Evolutionary conservation across 2,113 vertebrate species (phyloP).

Genomic region (Todiramphus chloris): DNA sequence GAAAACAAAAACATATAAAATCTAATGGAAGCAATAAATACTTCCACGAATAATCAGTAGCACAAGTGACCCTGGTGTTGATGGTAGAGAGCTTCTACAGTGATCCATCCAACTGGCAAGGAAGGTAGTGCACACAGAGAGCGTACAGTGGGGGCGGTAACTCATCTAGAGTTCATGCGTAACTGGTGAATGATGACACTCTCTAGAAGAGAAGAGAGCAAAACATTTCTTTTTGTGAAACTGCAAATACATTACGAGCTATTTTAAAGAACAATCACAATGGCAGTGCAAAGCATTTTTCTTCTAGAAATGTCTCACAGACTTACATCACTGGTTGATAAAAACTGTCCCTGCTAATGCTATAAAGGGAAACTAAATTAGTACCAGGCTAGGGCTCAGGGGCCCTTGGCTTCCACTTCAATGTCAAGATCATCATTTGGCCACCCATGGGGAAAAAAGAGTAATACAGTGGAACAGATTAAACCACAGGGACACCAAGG

Average conservation of each 20-base stretch:
- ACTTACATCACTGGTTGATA: not conserved
- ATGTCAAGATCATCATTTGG: not conserved
- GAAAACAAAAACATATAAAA: conserved; percentile 10
- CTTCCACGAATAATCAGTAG: conserved; percentile 77
- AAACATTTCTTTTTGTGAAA: conserved; percentile 20
- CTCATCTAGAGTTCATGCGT: conserved; percentile 83
- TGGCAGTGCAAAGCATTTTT: not conserved
- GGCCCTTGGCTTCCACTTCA: not conserved
- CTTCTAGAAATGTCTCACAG: not conserved
- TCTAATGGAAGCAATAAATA: conserved; percentile 57
- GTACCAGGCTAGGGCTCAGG: not conserved
- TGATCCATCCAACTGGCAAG: conserved; percentile 54
- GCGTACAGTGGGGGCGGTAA: not conserved
- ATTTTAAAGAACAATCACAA: not conserved
- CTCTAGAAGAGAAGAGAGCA: conserved; percentile 78
- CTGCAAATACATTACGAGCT: not conserved
- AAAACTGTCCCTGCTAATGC: not conserved
- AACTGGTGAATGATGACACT: conserved; percentile 87
- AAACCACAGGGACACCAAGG: not conserved
- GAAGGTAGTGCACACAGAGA: conserved; percentile 50
- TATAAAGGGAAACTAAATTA: not conserved
- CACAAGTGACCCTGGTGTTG: conserved; percentile 63
- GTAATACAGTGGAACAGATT: not conserved
- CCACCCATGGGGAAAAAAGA: not conserved
- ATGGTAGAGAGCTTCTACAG: conserved; percentile 36